Evolutionary conservation across 2,888 invertebrate genomes (phyloP).

Genomic region (Julus scandinavius): DNA sequence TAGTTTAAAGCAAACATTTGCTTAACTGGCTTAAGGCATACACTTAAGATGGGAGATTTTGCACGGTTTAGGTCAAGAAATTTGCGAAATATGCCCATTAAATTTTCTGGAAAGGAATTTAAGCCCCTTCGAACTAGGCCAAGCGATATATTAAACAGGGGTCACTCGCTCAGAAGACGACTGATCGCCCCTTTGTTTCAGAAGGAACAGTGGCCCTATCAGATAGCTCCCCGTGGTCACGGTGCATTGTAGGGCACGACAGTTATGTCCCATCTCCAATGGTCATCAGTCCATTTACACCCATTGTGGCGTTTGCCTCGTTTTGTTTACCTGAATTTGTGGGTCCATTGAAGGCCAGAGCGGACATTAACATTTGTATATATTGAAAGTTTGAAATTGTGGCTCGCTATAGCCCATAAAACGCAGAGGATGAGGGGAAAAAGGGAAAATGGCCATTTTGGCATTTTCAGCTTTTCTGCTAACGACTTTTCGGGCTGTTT

Average conservation of each 20-base stretch:
- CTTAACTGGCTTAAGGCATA: background rate
- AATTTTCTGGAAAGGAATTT: background rate
- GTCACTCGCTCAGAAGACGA: background rate
- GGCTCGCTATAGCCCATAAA: constrained; percentile 33
- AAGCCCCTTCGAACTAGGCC: background rate
- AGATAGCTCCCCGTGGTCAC: background rate
- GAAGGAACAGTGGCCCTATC: background rate
- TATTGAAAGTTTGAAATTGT: background rate
- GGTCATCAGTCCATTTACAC: constrained; percentile 36
- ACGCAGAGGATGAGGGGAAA: background rate
- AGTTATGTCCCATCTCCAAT: constrained; percentile 44
- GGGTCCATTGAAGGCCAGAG: background rate
- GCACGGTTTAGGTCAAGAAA: background rate
- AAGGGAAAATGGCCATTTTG: background rate
- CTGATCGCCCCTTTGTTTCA: constrained; percentile 29
- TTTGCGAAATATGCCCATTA: background rate
- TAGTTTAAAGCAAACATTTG: background rate
- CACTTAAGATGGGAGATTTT: background rate
- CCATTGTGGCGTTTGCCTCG: background rate
- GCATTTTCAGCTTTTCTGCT: constrained; percentile 8
- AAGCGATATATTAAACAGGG: constrained; percentile 6
- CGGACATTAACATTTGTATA: background rate
- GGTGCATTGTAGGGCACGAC: background rate
- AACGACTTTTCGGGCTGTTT: constrained; percentile 40
- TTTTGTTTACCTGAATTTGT: constrained; percentile 22